Base-by-base conservation (phyloP, 1,140 invertebrate species). In the Mya arenaria region DNA sequence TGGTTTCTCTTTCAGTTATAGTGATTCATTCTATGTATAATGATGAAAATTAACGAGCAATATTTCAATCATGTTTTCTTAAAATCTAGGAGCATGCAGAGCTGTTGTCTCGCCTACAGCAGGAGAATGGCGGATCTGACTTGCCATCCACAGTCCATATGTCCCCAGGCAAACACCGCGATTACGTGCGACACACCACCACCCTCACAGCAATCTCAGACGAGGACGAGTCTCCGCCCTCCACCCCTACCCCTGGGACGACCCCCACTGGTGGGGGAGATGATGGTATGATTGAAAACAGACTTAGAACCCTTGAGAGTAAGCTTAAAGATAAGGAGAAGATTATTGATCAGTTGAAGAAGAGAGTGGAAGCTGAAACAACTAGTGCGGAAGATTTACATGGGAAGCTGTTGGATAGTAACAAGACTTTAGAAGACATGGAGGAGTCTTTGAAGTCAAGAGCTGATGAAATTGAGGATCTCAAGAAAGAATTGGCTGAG, bases 141-240 rank as follows among this genome's bases (percentile, higher is more conserved):
- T 37, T 68, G 23, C 56, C 78, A 23, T 63, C 78, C 52, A 32
- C 25, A 23, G 10, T 32, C 60, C 60, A 23, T 19, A 63, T 32
- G 10, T 32, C 28, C 19, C 48, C 48, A 52, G 81, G 58, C 6
- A 39, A 71, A 63, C 66, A 81, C n/a, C 66, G 79, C 30, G 87
- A 87, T 23, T 86, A 87, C 75, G 79, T 88, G 4, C 66, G 84
- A 39, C 77, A 65, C 30, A 86, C 78, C 1, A 83, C 81, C 15
- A 78, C 60, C 19, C 34, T 85, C 23, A 88, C 87, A 23, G 84
- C 71, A 0, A 83, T 86, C 8, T 87, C 84, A 39, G 84, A 86
- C 60, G 74, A 75, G 36, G 87, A 88, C 55, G 75, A 72, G 15
- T 41, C 39, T 17, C 13, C 15, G 36, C 23, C 8, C 23, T 32